A percentile compares a stretch with the other conserved stretches of the same genome.
These are phyloP conservation scores for Epinephelus lanceolatus DNA, from an alignment of 2,113 vertebrate genomes.

Conservation along the genomic window DNA sequence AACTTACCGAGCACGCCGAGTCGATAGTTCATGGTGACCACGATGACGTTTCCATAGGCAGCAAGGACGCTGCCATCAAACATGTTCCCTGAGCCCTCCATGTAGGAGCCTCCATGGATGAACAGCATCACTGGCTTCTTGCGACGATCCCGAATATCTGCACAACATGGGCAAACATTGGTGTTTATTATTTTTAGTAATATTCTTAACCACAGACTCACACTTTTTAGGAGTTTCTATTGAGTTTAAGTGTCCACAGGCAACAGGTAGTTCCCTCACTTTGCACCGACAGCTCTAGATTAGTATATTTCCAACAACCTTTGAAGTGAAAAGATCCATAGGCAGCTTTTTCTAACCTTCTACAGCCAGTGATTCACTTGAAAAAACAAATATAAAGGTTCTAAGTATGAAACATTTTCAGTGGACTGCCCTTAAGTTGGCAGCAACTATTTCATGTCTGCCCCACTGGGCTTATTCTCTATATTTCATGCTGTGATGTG, in stretches of 20 bases:
- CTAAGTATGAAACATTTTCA: conserved; percentile 35
- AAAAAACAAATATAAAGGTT: conserved; percentile 2
- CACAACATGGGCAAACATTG: conserved; percentile 37
- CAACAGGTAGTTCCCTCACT: conserved; percentile 26
- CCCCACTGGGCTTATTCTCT: conserved; percentile 31
- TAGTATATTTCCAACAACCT: not conserved
- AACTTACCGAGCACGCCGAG: conserved; percentile 93
- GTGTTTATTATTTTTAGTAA: not conserved
- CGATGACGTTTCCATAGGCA: conserved; percentile 93
- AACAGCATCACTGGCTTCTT: conserved; percentile 96
- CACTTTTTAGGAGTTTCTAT: not conserved
- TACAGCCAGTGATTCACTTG: not conserved
- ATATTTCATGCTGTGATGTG: conserved; percentile 31
- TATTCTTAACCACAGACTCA: not conserved
- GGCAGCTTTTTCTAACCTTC: conserved; percentile 14
- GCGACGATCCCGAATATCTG: conserved; percentile 93
- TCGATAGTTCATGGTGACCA: conserved; percentile 95
- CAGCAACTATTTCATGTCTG: conserved; percentile 27
- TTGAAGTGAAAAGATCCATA: not conserved
- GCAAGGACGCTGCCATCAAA: conserved; percentile 94
- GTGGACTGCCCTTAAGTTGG: conserved; percentile 9
- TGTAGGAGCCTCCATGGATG: conserved; percentile 93
- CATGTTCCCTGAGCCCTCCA: conserved; percentile 95
- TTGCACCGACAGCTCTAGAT: conserved; percentile 27
- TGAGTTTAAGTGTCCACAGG: not conserved